Base-by-base conservation (phyloP, 1,140 invertebrate species). In the Parasteatoda tepidariorum region DNA sequence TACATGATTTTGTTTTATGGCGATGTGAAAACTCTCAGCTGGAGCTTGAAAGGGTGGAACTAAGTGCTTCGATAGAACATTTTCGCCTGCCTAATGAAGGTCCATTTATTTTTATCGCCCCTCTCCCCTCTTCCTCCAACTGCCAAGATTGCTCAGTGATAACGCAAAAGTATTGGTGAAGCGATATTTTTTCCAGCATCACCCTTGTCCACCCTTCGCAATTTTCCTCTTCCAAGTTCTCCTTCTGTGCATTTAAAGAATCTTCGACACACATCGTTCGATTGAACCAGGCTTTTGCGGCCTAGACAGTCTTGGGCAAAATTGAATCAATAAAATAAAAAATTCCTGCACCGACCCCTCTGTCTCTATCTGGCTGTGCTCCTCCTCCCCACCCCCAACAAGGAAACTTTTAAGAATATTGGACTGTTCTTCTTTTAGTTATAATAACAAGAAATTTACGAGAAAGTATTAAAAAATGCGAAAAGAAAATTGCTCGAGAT, bases 1-100 rank as follows among this genome's bases (percentile, higher is more conserved):
- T 67, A 79, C 64, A 79, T 79, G 76, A 79, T 79, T 79, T 68
- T 68, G 64, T 79, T 79, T 79, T 79, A 79, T 79, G 48, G 62
- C 62, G 57, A 48, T 79, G 76, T 79, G 76, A 79, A 79, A 79
- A 68, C 54, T 34, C 54, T 79, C 76, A 79, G 64, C 76, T 79
- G 76, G 28, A 30, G 34, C 24, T 57, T 57, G 41, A 79, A 79
- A 28, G 76, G 41, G 22, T 62, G 64, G 59, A 41, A 67, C 62
- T 79, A 79, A 79, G 76, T 79, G 76, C 76, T 57, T 28, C 15
- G 48, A 34, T 79, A 59, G 64, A 79, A 68, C 76, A 68, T 79
- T 79, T 79, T 67, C 76, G 62, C 76, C 64, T 79, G 66, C 76
- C 64, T 79, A 79, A 79, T 79, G 76, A 79, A 79, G 76, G 76